Base-by-base conservation (phyloP, 2,113 vertebrate species). In the Grus americana region DNA sequence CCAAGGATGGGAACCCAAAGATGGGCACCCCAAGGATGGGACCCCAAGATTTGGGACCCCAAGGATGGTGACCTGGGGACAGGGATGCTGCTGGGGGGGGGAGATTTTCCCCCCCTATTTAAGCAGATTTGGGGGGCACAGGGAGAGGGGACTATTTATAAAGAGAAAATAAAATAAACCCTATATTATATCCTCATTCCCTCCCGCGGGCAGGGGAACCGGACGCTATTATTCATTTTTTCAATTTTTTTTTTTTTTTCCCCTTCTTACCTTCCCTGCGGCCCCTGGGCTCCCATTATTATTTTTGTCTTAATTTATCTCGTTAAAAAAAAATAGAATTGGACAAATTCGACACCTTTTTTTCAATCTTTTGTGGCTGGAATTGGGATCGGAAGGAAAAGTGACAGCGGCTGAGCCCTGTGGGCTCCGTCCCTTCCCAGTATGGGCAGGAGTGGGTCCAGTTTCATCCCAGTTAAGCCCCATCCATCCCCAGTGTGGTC, bases 371-470 rank as follows among this genome's bases (percentile, higher is more conserved):
- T 30, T 61, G 22, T 13, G 27, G 46, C 21, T 24, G 21, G 21
- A 50, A 15, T 24, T 6, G 44, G 34, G 57, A 8, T 17, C 6
- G 27, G n/a, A 32, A 32, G 29, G 75, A 24, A 20, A 78, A 36
- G 42, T 3, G 38, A 5, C 5, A 7, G 38, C 3, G 3, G 27
- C 27, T 17, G 27, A 21, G n/a, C 19, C 26, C n/a, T 7, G 4
- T 21, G n/a, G 19, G 50, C 36, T 17, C 70, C 1, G 2, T 23
- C 30, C 24, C 44, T 34, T 29, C 20, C 34, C 74, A 61, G 34
- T 49, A 23, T 5, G 44, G 44, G 42, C 34, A 29, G 2, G 2
- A 18, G 14, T 16, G 24, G 24, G 9, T 42, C 73, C 42, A 29
- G 55, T 14, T 8, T 47, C 34, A 9, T 22, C 57, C 73, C 57